Evolutionary conservation across 2,888 invertebrate species (phyloP), one percentile per base, ranked within the genome.

Genomic region (Epinotia bilunana): DNA sequence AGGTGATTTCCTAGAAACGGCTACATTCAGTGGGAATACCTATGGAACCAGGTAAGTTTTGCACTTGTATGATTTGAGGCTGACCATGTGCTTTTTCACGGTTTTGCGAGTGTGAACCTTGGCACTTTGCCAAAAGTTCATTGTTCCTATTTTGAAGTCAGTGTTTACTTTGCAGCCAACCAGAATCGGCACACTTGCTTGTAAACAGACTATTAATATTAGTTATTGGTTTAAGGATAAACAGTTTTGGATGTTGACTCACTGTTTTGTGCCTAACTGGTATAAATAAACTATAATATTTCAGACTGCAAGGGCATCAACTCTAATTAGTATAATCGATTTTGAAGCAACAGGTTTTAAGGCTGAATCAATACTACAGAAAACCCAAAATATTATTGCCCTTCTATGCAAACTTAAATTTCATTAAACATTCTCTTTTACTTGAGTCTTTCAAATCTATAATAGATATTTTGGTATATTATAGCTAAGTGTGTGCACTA

Each of bases 1-100:
- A 63, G 97, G 97, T 39, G 97, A 98, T 81, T 99, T 99, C 87
- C 95, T 99, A 75, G 99, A 99, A 92, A 95, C 96, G 77, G 99
- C 99, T 0, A 95, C 95, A 65, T 99, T 98, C 87, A 97, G 99
- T 82, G 98, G 97, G 12, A 99, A 99, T 89, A 94, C 97, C 89
- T 99, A 99, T 92, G 99, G 99, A 64, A 99, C 99, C 65, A 98
- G 97, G 98, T 97, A 90, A 88, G 82, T 80, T 76, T 74, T 76
- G 76, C 75, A 76, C 57, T 69, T 77, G 75, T 68, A 71, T 78
- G 72, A 80, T 80, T 80, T 74, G 63, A 58, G 77, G 73, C 82
- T 85, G 86, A 79, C 92, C 93, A 92, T 93, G 93, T 93, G 93
- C 90, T 92, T 88, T 87, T 86, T 84, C 82, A 78, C 81, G 77